Percentiles rank a stretch among this genome's conserved stretches.
phyloP scores from a whole-genome alignment of 2,797 vertebrate species.

The Crocodylus rhombifer region DNA sequence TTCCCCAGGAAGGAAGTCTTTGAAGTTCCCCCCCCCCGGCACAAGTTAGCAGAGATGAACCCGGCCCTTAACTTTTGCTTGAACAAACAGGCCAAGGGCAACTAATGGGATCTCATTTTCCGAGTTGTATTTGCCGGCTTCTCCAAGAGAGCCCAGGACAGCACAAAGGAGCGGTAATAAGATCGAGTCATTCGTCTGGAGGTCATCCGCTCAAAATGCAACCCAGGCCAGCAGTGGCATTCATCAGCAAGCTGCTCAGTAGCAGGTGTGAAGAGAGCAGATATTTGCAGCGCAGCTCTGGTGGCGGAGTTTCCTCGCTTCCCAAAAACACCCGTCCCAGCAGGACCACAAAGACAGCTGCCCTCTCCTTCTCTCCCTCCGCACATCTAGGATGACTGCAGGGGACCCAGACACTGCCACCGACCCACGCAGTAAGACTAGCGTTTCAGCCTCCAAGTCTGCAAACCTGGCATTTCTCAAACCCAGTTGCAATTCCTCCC shows the following conservation, averaged over 20 bases:
- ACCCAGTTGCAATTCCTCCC: not conserved
- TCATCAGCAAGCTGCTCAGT: too few species aligned
- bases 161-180: fast-evolving
- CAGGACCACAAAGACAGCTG: not conserved
- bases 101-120: fast-evolving
- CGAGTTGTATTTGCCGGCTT: fast-evolving
- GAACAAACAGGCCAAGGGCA: not conserved
- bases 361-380: not conserved
- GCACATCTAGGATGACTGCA: not conserved
- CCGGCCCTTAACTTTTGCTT: not conserved
- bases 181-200: not conserved
- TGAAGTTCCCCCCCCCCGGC: not conserved
- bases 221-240: not conserved
- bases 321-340: not conserved
- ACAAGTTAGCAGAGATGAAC: not conserved
- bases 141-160: not conserved
- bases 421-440: not conserved
- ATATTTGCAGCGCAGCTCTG: not conserved
- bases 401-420: too few species aligned
- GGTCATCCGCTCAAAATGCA: not conserved
- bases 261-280: fast-evolving
- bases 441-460: not conserved
- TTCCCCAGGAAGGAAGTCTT: constrained; percentile 70
- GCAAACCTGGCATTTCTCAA: not conserved
- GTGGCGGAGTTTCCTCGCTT: not conserved